A percentile compares a stretch with the other conserved stretches of the same genome.
Conservation (phyloP, 2,113 vertebrate genomes). For the Poecile atricapillus region DNA sequence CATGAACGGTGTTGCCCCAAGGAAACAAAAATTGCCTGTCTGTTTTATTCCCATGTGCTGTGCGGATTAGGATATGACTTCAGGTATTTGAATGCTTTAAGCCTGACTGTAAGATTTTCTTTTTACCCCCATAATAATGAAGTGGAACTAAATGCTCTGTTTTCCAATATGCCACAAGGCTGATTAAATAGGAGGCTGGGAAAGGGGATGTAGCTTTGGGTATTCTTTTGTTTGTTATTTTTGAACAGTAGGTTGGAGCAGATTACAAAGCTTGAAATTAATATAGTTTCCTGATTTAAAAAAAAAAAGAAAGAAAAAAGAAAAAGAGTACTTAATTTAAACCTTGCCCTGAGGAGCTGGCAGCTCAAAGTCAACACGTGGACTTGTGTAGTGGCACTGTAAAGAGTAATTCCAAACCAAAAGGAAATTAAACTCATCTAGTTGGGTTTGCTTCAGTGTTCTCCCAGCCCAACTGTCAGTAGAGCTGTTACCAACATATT, state of each 20-base stretch:
- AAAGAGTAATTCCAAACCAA: not conserved
- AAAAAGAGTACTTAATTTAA: constrained; percentile 15
- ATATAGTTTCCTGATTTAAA: not conserved
- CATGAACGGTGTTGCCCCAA: not conserved
- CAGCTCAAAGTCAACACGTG: not conserved
- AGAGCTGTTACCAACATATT: not conserved
- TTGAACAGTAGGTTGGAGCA: not conserved
- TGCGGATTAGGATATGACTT: constrained; percentile 35
- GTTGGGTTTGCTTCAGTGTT: not conserved
- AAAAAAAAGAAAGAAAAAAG: not conserved
- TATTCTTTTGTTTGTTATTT: constrained; percentile 35
- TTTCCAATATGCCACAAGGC: constrained; percentile 21
- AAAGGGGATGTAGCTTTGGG: constrained; percentile 19
- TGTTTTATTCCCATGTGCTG: not conserved
- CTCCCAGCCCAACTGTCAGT: not conserved
- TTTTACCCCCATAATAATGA: not conserved
- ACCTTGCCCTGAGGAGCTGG: constrained; percentile 10
- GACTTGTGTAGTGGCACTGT: not conserved
- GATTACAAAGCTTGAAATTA: constrained; percentile 46
- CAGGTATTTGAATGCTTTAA: constrained; percentile 7
- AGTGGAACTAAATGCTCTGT: constrained; percentile 35
- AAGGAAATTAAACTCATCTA: not conserved
- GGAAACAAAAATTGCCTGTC: constrained; percentile 31
- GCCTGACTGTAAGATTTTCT: not conserved
- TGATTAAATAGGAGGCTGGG: constrained; percentile 24